Evolutionary conservation across 2,797 vertebrate species (phyloP).

Genomic region (Phoebastria nigripes): DNA sequence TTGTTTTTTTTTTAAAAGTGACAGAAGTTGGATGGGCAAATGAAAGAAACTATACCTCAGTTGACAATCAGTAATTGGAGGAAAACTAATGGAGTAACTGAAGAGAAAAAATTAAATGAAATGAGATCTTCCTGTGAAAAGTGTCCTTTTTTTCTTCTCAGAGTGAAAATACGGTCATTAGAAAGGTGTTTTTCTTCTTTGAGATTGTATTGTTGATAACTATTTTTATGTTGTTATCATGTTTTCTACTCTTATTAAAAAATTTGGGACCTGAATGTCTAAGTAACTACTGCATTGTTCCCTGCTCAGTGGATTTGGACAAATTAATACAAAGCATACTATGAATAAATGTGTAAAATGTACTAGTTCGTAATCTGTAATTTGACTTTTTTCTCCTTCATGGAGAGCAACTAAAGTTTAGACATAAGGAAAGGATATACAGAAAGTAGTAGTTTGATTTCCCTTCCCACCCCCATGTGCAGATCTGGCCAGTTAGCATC

Average conservation of each 20-base stretch:
- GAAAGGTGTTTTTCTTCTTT: slow-evolving; percentile 18
- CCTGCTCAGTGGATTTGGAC: background rate
- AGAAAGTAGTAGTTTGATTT: background rate
- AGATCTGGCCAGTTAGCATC: background rate
- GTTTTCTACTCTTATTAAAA: slow-evolving; percentile 31
- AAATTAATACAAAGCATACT: background rate
- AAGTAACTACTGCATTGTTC: background rate
- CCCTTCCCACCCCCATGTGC: too few species aligned
- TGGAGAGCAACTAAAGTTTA: background rate
- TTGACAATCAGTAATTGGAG: slow-evolving; percentile 56
- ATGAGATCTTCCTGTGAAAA: slow-evolving; percentile 78
- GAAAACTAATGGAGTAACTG: slow-evolving; percentile 59
- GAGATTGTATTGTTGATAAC: background rate
- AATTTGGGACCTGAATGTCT: background rate
- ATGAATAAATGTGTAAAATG: background rate
- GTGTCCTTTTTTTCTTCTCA: slow-evolving; percentile 22
- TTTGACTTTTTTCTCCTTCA: background rate
- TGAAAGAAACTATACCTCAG: slow-evolving; percentile 52
- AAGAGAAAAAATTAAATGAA: slow-evolving; percentile 71
- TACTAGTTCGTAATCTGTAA: background rate
- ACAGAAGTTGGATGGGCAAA: background rate
- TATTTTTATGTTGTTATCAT: background rate
- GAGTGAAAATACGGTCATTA: slow-evolving; percentile 40
- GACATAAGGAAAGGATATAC: background rate
- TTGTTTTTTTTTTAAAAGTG: background rate